These are phyloP conservation scores for Tiliqua scincoides DNA, from an alignment of 2,113 vertebrate species.

Conservation along the genomic window DNA sequence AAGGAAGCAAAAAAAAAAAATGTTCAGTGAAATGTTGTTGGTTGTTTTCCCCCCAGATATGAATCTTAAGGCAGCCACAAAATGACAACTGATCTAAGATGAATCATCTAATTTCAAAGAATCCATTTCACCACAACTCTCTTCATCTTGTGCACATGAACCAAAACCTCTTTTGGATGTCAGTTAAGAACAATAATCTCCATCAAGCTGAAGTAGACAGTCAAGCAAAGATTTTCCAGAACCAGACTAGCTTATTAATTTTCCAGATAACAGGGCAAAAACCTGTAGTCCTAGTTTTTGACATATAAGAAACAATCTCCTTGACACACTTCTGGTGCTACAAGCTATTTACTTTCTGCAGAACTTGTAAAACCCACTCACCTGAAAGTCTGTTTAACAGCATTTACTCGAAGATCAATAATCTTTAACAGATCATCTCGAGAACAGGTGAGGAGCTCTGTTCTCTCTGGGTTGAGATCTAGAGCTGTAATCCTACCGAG, in stretches of 20 bases:
- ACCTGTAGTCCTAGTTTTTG: neutral
- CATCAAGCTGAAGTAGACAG: neutral
- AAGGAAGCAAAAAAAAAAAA: conserved; percentile 31
- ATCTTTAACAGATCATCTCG: conserved; percentile 94
- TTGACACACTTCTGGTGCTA: neutral
- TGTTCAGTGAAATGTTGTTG: neutral
- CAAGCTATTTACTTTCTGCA: neutral
- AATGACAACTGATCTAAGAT: neutral
- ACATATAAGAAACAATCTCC: neutral
- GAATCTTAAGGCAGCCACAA: neutral
- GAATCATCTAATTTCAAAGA: neutral
- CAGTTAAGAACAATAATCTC: neutral
- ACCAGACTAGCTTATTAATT: neutral
- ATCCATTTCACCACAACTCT: neutral
- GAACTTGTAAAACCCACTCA: conserved; percentile 50
- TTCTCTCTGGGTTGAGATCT: conserved; percentile 94
- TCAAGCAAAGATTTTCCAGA: neutral
- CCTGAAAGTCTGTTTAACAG: conserved; percentile 90
- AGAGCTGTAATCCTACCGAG: conserved; percentile 91
- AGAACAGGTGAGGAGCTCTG: conserved; percentile 92
- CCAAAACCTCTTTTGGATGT: neutral
- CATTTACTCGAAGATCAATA: conserved; percentile 86
- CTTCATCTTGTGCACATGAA: neutral
- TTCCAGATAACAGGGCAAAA: neutral
- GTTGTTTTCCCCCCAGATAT: no score